phyloP scores from a whole-genome alignment of 2,888 invertebrate species.

The Sicus ferrugineus region DNA sequence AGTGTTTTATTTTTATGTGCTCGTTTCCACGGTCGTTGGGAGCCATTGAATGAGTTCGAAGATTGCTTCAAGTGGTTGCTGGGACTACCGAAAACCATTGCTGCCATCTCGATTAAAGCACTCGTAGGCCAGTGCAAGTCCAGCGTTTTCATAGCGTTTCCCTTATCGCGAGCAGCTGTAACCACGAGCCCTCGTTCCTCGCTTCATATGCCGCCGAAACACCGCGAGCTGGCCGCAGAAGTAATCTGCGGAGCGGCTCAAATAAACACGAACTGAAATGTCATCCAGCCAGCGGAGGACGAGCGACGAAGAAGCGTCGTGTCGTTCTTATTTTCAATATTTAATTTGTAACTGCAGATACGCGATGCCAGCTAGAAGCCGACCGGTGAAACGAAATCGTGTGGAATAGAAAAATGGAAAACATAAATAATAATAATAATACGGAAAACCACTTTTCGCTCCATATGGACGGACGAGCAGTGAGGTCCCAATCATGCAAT shows the following conservation, averaged over 20 bases:
- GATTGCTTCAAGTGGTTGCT: too few relatives aligned
- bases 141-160: background rate
- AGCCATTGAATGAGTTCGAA: too few relatives aligned
- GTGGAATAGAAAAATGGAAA: background rate
- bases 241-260: constrained; percentile 7
- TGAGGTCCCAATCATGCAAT: constrained; percentile 31
- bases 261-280: constrained; percentile 20
- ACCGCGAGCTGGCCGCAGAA: background rate
- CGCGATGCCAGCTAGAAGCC: background rate
- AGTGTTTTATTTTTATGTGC: too few relatives aligned
- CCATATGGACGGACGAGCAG: constrained; percentile 24
- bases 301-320: too few relatives aligned
- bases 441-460: constrained; percentile 2
- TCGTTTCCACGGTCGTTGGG: too few relatives aligned
- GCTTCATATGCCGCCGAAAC: background rate
- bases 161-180: constrained; percentile 25
- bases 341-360: constrained; percentile 9
- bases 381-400: background rate
- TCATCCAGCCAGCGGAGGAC: constrained; percentile 7
- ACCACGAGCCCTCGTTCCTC: background rate
- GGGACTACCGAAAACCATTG: too few relatives aligned
- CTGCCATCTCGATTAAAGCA: too few relatives aligned
- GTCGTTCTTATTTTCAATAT: background rate
- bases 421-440: background rate
- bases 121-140: too few relatives aligned